phyloP scores from a whole-genome alignment of 64 coral and sea anemone species.

The Exaiptasia diaphana region DNA sequence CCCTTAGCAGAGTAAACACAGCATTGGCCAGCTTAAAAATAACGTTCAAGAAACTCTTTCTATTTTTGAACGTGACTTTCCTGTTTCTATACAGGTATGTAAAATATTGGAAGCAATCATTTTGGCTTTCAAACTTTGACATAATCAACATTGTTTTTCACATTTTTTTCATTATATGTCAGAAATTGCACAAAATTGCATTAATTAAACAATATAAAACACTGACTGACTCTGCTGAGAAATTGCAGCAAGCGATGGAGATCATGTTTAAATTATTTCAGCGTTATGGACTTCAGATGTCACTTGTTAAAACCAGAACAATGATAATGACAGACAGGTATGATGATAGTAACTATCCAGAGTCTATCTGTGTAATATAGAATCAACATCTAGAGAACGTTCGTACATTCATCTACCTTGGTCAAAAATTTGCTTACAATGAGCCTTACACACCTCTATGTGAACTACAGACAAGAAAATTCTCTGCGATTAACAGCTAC shows the following conservation, averaged over 20 bases:
- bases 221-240: background rate
- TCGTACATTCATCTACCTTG: slow-evolving; percentile 6
- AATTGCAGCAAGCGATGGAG: background rate
- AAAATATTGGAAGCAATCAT: no score
- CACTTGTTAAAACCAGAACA: background rate
- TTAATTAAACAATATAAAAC: no score
- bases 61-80: no score
- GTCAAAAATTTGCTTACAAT: background rate
- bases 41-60: no score
- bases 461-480: background rate
- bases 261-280: slow-evolving; percentile 1
- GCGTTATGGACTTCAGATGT: slow-evolving; percentile 1
- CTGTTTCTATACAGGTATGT: no score
- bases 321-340: background rate
- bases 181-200: no score
- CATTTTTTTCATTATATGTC: no score
- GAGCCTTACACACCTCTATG: background rate
- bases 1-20: no score
- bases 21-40: no score
- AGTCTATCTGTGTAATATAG: background rate
- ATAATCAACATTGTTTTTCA: no score
- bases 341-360: slow-evolving; percentile 1
- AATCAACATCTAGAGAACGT: background rate
- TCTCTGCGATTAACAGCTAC: background rate
- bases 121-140: no score